phyloP scores from a whole-genome alignment of 1,140 invertebrate genomes.

The Spodoptera litura region DNA sequence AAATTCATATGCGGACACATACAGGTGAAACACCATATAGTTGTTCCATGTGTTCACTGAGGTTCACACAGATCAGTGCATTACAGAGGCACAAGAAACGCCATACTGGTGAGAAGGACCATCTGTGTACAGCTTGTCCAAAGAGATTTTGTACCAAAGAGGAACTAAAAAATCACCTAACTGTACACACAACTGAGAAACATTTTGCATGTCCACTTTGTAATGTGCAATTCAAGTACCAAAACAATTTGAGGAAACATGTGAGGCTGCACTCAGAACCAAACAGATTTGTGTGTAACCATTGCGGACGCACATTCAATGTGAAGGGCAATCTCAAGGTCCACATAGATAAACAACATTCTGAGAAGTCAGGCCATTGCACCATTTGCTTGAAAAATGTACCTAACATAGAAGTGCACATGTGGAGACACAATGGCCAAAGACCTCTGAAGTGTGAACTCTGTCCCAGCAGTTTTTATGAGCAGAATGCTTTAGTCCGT shows the following conservation, averaged over 20 bases:
- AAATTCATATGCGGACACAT: conserved; percentile 72
- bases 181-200: conserved; percentile 69
- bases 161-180: conserved; percentile 64
- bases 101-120: conserved; percentile 92
- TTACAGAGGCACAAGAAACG: conserved; percentile 88
- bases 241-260: conserved; percentile 73
- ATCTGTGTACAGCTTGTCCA: conserved; percentile 88
- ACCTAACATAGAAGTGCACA: conserved; percentile 83
- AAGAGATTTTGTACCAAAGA: conserved; percentile 84
- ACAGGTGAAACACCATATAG: conserved; percentile 77
- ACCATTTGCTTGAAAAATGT: conserved; percentile 70
- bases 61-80: conserved; percentile 73
- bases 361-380: conserved; percentile 76
- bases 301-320: conserved; percentile 85
- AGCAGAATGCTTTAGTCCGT: conserved; percentile 61
- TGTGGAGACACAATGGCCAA: conserved; percentile 89
- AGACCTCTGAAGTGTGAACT: conserved; percentile 88
- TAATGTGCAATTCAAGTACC: conserved; percentile 71
- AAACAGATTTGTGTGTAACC: conserved; percentile 75
- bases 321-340: conserved; percentile 83
- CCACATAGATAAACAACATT: conserved; percentile 71
- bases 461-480: conserved; percentile 78
- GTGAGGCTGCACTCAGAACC: conserved; percentile 60
- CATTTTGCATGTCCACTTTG: conserved; percentile 71
- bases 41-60: conserved; percentile 67